These are phyloP conservation scores for Aulostomus chinensis DNA, from an alignment of 2,797 vertebrate species.

Conservation along the genomic window DNA sequence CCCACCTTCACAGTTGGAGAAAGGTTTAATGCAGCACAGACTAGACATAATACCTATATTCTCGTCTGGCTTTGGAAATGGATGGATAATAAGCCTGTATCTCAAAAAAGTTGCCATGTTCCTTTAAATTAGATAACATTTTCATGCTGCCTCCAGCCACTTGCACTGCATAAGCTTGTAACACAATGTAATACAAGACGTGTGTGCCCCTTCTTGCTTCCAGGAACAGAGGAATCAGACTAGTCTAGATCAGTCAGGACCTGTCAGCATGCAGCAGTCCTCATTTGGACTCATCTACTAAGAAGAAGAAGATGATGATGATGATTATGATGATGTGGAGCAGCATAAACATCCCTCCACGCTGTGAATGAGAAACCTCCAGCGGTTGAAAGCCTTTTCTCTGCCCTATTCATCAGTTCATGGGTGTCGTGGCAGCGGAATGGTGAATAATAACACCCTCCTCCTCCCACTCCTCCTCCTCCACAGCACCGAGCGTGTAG, in stretches of 20 bases:
- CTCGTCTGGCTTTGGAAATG: no score
- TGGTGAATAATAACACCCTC: constrained; percentile 49
- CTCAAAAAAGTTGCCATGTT: no score
- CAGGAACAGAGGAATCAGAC: constrained; percentile 30
- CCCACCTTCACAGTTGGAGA: no score
- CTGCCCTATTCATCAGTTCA: constrained; percentile 6
- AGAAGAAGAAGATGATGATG: no score
- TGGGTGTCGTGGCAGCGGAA: constrained; percentile 39
- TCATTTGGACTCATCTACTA: constrained; percentile 37
- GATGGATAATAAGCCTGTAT: no score
- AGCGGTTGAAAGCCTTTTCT: no score
- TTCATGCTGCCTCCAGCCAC: no score
- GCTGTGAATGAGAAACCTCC: constrained; percentile 20
- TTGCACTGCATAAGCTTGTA: no score
- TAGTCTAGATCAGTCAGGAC: constrained; percentile 54
- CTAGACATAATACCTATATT: no score
- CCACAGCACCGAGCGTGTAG: constrained; percentile 43
- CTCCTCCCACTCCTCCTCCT: constrained; percentile 19
- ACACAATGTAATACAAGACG: constrained; percentile 12
- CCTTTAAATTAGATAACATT: no score
- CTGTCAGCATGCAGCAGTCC: constrained; percentile 34
- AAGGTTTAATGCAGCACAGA: no score
- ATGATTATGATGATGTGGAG: no score
- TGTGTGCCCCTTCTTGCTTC: constrained; percentile 40
- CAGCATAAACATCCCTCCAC: constrained; percentile 65